Conservation (phyloP, 2,888 invertebrate genomes). For the Petrophora chlorosata region DNA sequence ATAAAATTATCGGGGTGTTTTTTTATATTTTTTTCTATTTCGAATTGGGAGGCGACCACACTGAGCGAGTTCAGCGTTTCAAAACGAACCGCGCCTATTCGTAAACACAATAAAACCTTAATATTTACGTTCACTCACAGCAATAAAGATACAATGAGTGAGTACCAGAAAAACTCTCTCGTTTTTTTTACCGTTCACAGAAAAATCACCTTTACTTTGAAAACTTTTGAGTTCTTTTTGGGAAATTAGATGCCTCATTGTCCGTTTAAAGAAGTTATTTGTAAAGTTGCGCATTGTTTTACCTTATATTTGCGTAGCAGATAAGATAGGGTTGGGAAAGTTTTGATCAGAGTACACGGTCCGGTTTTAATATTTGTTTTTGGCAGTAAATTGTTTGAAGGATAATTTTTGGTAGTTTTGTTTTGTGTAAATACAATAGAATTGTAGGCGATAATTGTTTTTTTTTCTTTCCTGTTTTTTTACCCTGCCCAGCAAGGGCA, state of each 20-base stretch:
- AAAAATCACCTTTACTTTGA: slow-evolving; percentile 35
- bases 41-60: slow-evolving; percentile 79
- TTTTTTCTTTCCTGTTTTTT: not conserved
- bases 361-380: slow-evolving; percentile 58
- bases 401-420: slow-evolving; percentile 37
- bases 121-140: slow-evolving; percentile 76
- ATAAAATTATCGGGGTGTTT: slow-evolving; percentile 68
- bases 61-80: slow-evolving; percentile 50
- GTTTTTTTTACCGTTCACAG: slow-evolving; percentile 38
- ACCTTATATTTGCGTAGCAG: slow-evolving; percentile 68
- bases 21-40: slow-evolving; percentile 65
- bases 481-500: not conserved
- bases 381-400: slow-evolving; percentile 59
- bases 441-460: not conserved
- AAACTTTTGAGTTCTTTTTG: slow-evolving; percentile 38
- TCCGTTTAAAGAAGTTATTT: slow-evolving; percentile 67
- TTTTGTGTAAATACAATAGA: slow-evolving; percentile 22
- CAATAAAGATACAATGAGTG: slow-evolving; percentile 76
- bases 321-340: slow-evolving; percentile 67
- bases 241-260: slow-evolving; percentile 43
- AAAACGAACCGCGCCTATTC: slow-evolving; percentile 66
- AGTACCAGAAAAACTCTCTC: slow-evolving; percentile 67
- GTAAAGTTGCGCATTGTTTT: slow-evolving; percentile 74
- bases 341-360: slow-evolving; percentile 43
- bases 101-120: slow-evolving; percentile 79